These are phyloP conservation scores for Hippocampus comes DNA, from an alignment of 2,113 vertebrate genomes.

Conservation along the genomic window DNA sequence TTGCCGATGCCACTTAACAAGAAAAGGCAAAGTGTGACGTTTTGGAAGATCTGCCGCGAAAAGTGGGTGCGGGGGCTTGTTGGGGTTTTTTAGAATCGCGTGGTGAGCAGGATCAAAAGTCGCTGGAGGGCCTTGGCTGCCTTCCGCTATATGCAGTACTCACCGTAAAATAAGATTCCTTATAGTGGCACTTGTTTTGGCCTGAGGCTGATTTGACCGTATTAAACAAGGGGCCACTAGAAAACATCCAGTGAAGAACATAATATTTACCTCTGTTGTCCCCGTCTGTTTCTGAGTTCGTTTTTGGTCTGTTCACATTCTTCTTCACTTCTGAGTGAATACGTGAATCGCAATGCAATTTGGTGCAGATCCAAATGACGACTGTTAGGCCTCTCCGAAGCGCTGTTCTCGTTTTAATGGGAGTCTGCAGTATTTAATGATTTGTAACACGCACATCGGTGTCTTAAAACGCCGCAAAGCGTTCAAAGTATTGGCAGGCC, in stretches of 20 bases:
- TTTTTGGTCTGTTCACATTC: background rate
- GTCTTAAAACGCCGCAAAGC: constrained; percentile 24
- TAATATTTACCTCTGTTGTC: constrained; percentile 13
- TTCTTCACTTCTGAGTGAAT: background rate
- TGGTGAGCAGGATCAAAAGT: background rate
- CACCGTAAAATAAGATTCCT: constrained; percentile 46
- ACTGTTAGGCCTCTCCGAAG: background rate
- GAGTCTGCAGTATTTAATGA: background rate
- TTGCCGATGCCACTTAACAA: background rate
- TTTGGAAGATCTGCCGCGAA: background rate
- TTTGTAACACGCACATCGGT: constrained; percentile 14
- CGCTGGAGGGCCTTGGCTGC: background rate
- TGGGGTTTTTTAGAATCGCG: background rate
- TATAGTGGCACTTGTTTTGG: constrained; percentile 42
- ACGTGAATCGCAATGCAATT: background rate
- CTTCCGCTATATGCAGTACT: constrained; percentile 23
- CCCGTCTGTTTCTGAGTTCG: constrained; percentile 13
- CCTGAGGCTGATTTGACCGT: constrained; percentile 36
- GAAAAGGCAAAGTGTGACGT: background rate
- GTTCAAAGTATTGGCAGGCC: constrained; percentile 44
- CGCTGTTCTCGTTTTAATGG: background rate
- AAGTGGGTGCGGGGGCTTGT: background rate
- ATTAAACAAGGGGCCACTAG: constrained; percentile 23
- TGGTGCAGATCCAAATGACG: background rate
- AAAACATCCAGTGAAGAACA: constrained; percentile 5